These are phyloP conservation scores for Acronicta aceris DNA, from an alignment of 2,888 invertebrate genomes.

Conservation along the genomic window DNA sequence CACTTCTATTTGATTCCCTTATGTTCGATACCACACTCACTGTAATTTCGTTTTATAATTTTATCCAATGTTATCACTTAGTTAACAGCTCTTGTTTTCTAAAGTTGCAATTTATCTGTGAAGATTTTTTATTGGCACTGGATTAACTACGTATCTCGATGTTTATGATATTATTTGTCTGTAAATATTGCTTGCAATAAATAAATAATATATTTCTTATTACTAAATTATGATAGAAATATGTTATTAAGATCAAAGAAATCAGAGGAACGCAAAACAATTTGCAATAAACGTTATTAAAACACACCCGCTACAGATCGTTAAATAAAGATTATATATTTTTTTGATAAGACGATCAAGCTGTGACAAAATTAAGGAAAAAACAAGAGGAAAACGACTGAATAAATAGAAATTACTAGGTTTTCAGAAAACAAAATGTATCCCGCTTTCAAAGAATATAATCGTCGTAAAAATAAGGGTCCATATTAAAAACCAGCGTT, in stretches of 20 bases:
- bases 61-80: too few relatives aligned
- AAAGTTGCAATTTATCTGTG: too few relatives aligned
- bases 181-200: too few relatives aligned
- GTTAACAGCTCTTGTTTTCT: too few relatives aligned
- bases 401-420: slow-evolving; percentile 49
- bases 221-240: too few relatives aligned
- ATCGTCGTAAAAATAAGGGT: slow-evolving; percentile 41
- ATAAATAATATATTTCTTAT: too few relatives aligned
- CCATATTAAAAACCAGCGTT: slow-evolving; percentile 37
- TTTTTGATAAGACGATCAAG: slow-evolving; percentile 38
- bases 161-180: too few relatives aligned
- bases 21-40: too few relatives aligned
- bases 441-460: slow-evolving; percentile 25
- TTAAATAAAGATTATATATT: slow-evolving; percentile 42
- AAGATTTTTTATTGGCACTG: too few relatives aligned
- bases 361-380: slow-evolving; percentile 51
- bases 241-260: slow-evolving; percentile 1
- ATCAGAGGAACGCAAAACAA: slow-evolving; percentile 24
- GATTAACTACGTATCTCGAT: too few relatives aligned
- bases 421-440: slow-evolving; percentile 42
- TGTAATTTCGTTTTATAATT: too few relatives aligned
- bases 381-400: slow-evolving; percentile 46
- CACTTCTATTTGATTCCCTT: too few relatives aligned
- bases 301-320: slow-evolving; percentile 45
- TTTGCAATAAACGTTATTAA: slow-evolving; percentile 43